phyloP scores from a whole-genome alignment of 2,888 invertebrate species.

The Argyresthia goedartella region DNA sequence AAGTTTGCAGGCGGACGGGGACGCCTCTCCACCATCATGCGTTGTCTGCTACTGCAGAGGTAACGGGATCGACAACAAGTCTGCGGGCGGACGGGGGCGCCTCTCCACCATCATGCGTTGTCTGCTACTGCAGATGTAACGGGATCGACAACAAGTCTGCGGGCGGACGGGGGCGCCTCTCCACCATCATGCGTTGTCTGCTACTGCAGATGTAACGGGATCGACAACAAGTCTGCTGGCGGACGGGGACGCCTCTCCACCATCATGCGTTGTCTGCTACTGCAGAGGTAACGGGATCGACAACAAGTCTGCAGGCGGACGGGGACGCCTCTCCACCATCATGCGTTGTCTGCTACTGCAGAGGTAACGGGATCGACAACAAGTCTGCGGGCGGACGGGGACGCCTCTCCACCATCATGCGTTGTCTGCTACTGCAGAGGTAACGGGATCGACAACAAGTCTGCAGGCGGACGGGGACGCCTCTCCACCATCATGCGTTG shows the following conservation, averaged over 20 bases:
- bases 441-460: slow-evolving; percentile 92
- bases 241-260: too few species aligned
- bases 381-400: too few species aligned
- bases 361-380: slow-evolving; percentile 40
- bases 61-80: background rate
- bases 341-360: slow-evolving; percentile 89
- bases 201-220: slow-evolving; percentile 78
- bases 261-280: too few species aligned
- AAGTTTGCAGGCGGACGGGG: slow-evolving; percentile 83
- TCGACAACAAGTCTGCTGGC: background rate
- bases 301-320: slow-evolving; percentile 82
- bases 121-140: slow-evolving; percentile 77
- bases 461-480: slow-evolving; percentile 81
- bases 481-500: slow-evolving; percentile 88
- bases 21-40: slow-evolving; percentile 87
- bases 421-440: too few species aligned
- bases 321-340: slow-evolving; percentile 85
- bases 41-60: slow-evolving; percentile 86
- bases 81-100: too few species aligned
- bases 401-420: too few species aligned
- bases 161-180: slow-evolving; percentile 85
- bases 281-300: too few species aligned
- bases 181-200: slow-evolving; percentile 85
- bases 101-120: too few species aligned
- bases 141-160: slow-evolving; percentile 90